Percentiles rank a stretch among this genome's conserved stretches.
phyloP scores from a whole-genome alignment of 2,888 invertebrate genomes.

The Chalcis sispes region DNA sequence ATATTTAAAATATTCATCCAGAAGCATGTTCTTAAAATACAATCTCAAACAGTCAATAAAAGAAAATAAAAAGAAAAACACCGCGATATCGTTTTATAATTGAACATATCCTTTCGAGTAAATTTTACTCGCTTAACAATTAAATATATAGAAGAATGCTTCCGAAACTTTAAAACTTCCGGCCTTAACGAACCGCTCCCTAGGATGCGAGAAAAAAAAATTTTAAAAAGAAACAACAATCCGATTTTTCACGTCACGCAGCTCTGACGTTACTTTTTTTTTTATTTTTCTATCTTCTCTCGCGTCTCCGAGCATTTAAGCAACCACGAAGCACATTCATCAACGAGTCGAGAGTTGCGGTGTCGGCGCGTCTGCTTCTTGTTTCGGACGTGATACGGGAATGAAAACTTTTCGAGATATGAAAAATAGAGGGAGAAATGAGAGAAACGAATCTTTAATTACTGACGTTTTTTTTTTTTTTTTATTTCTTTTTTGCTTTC shows the following conservation, averaged over 20 bases:
- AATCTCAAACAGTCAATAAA: no score
- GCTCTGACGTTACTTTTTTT: not conserved
- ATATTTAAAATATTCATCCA: no score
- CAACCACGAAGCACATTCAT: conserved; percentile 63
- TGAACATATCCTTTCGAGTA: no score
- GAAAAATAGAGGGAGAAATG: not conserved
- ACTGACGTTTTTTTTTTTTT: no score
- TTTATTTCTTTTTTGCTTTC: no score
- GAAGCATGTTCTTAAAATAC: no score
- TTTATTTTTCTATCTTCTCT: conserved; percentile 44
- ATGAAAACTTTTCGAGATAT: no score
- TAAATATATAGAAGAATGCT: not conserved
- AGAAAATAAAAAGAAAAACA: no score
- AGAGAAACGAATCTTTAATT: conserved; percentile 15
- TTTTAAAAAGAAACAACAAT: not conserved
- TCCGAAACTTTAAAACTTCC: conserved; percentile 8
- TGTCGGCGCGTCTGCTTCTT: conserved; percentile 14
- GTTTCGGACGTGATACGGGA: no score
- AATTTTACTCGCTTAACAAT: no score
- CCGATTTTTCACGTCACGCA: conserved; percentile 13
- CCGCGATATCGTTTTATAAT: no score
- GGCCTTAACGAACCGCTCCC: not conserved
- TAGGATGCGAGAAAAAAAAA: not conserved
- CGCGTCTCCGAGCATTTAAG: conserved; percentile 60
- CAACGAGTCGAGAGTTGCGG: conserved; percentile 49